phyloP scores from a whole-genome alignment of 2,888 invertebrate species.

The Octonoba sinensis region DNA sequence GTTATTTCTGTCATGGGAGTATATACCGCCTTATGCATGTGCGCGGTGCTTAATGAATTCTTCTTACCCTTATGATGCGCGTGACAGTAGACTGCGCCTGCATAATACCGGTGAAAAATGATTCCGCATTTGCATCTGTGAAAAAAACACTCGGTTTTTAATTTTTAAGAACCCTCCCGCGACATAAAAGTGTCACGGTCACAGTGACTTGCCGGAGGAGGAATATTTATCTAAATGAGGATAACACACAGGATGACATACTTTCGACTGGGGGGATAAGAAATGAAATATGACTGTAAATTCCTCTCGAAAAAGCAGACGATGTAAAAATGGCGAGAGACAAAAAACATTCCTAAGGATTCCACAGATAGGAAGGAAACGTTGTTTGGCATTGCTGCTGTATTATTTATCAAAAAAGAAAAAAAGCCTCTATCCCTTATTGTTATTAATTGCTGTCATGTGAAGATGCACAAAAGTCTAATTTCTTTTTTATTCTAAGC shows the following conservation, averaged over 20 bases:
- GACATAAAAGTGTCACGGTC: constrained; percentile 11
- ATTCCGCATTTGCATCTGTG: constrained; percentile 21
- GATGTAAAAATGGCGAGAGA: constrained; percentile 12
- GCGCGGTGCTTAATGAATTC: too few relatives aligned
- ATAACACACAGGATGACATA: constrained; percentile 33
- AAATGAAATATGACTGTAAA: constrained; percentile 28
- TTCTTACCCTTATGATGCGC: too few relatives aligned
- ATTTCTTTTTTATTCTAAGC: too few relatives aligned
- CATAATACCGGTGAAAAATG: constrained; percentile 11
- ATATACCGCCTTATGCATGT: too few relatives aligned
- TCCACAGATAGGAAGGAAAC: constrained; percentile 21
- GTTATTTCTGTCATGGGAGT: too few relatives aligned
- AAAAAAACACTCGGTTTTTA: constrained; percentile 18
- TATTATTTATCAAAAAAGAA: constrained; percentile 22
- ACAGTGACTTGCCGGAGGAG: constrained; percentile 5
- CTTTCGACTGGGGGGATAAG: background rate
- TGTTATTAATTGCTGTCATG: constrained; percentile 47
- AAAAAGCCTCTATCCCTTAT: constrained; percentile 39
- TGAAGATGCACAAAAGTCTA: constrained; percentile 20
- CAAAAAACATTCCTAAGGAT: constrained; percentile 19
- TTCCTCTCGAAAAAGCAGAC: constrained; percentile 14
- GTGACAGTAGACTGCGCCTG: too few relatives aligned
- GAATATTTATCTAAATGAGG: constrained; percentile 35
- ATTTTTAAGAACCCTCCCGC: constrained; percentile 24
- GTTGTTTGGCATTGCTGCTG: constrained; percentile 43